Evolutionary conservation across 1,140 invertebrate species (phyloP).

Genomic region (Drosophila fuyamai): DNA sequence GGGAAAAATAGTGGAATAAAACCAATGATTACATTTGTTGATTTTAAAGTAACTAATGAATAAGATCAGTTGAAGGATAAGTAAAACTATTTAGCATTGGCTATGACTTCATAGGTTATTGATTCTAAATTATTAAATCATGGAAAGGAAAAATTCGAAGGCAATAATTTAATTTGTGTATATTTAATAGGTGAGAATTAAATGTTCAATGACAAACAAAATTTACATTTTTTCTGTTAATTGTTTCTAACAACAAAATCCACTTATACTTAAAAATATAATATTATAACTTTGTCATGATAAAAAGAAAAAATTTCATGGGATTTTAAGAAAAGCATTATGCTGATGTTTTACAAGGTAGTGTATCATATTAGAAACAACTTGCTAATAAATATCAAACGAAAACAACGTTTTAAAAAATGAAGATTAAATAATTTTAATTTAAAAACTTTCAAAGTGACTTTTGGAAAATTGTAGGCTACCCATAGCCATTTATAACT

Average conservation of each 20-base stretch:
- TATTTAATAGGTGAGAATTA: neutral
- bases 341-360: no score
- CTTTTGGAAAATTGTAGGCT: neutral
- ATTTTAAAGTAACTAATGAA: neutral
- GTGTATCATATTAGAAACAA: no score
- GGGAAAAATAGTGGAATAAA: neutral
- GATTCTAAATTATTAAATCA: neutral
- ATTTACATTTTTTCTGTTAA: neutral
- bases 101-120: neutral
- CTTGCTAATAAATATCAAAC: no score
- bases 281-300: neutral
- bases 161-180: no score
- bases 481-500: neutral
- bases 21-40: neutral
- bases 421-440: neutral
- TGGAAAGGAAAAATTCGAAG: no score
- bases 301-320: neutral
- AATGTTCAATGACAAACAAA: neutral
- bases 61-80: neutral
- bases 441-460: neutral
- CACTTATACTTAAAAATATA: neutral
- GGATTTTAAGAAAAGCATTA: no score
- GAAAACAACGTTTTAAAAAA: no score
- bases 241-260: neutral
- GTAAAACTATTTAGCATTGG: neutral